phyloP scores from a whole-genome alignment of 2,113 vertebrate species.

The Pyxicephalus adspersus region DNA sequence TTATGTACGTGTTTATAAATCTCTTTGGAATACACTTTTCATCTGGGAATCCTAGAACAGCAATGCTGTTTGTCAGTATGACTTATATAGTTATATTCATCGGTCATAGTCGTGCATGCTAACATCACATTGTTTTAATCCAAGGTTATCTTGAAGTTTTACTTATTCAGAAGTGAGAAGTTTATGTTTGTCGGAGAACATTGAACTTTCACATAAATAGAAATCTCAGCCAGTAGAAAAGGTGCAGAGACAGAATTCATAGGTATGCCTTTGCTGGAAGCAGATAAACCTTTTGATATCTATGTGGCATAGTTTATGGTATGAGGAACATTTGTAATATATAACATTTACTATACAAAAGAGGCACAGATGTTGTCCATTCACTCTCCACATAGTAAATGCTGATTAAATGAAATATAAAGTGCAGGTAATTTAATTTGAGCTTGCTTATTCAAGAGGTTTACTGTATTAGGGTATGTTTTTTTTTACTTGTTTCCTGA shows the following conservation, averaged over 20 bases:
- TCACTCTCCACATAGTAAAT: neutral
- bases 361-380: neutral
- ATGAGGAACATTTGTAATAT: neutral
- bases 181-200: neutral
- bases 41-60: conserved; percentile 73
- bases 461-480: too few relatives aligned
- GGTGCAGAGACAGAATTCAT: neutral
- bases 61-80: conserved; percentile 69
- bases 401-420: conserved; percentile 7
- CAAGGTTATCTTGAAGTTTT: conserved; percentile 69
- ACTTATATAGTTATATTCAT: conserved; percentile 60
- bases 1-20: conserved; percentile 98
- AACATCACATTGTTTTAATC: conserved; percentile 66
- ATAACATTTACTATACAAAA: neutral
- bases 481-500: too few relatives aligned
- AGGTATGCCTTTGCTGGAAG: neutral
- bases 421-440: neutral
- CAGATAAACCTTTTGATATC: neutral
- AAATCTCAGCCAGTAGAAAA: neutral
- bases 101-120: conserved; percentile 60
- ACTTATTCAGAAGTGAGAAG: conserved; percentile 30
- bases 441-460: neutral
- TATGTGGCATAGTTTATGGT: neutral
- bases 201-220: neutral
- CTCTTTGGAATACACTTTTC: conserved; percentile 84